A percentile compares a stretch with the other conserved stretches of the same genome.
Evolutionary conservation across 2,113 vertebrate species (phyloP).

Genomic region (Pelusios castaneus): DNA sequence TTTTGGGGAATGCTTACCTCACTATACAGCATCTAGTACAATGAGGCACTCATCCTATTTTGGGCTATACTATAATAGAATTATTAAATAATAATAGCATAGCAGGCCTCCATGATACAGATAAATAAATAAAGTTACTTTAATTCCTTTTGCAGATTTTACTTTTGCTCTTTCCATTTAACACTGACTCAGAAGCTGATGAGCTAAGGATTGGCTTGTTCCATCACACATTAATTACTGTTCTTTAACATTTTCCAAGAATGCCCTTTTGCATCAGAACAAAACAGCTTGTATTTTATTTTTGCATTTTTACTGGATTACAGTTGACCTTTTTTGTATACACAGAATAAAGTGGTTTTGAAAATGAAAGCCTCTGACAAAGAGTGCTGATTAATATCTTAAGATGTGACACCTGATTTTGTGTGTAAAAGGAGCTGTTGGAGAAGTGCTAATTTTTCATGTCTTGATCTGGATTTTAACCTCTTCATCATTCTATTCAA

Average conservation of each 20-base stretch:
- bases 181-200: neutral
- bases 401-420: neutral
- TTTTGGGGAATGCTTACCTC: neutral
- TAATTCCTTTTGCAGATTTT: neutral
- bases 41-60: neutral
- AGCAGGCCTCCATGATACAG: neutral
- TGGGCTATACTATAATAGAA: accelerated
- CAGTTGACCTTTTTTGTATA: neutral
- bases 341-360: neutral
- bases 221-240: neutral
- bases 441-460: neutral
- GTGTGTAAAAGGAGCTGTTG: neutral
- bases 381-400: neutral
- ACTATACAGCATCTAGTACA: neutral
- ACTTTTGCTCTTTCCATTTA: neutral
- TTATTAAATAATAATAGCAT: neutral
- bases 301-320: neutral
- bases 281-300: neutral
- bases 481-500: neutral
- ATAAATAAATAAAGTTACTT: neutral
- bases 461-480: neutral
- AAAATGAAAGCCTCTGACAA: neutral
- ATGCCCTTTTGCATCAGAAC: neutral
- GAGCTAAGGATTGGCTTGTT: neutral
- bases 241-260: neutral